A percentile compares a stretch with the other conserved stretches of the same genome.
Evolutionary conservation across 2,888 invertebrate species (phyloP).

Genomic region (Thysanoteuthis rhombus): DNA sequence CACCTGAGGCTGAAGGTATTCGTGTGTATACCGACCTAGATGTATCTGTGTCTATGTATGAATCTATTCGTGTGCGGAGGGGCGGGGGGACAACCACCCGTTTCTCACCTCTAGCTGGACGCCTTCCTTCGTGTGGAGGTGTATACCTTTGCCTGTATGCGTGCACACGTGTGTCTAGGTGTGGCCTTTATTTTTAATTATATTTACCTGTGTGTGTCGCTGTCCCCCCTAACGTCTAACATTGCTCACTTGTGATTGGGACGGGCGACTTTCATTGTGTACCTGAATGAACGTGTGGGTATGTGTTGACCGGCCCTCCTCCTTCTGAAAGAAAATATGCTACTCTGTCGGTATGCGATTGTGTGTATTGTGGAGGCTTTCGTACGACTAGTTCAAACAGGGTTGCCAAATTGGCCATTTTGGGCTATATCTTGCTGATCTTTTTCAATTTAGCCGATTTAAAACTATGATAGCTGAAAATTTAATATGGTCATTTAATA

Average conservation of each 20-base stretch:
- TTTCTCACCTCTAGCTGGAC: not conserved
- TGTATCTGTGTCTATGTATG: no score
- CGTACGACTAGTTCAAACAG: not conserved
- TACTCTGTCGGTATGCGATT: not conserved
- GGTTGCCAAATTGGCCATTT: no score
- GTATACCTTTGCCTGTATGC: not conserved
- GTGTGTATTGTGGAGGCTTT: not conserved
- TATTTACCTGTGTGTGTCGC: not conserved
- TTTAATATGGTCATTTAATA: no score
- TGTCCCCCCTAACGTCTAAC: not conserved
- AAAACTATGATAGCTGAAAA: no score
- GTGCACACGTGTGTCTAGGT: not conserved
- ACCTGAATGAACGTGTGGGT: not conserved
- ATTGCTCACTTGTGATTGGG: not conserved
- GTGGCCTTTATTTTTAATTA: not conserved
- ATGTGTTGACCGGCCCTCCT: not conserved
- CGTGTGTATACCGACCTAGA: not conserved
- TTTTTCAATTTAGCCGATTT: no score
- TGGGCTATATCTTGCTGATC: no score
- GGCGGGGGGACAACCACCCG: not conserved
- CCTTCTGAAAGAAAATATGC: no score
- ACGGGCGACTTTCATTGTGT: not conserved
- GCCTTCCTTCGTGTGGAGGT: conserved; percentile 12
- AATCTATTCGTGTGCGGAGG: no score
- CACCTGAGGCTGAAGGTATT: not conserved